Percentiles rank a stretch among this genome's conserved stretches.
These are phyloP conservation scores for Harpagoxenus sublaevis DNA, from an alignment of 2,888 invertebrate genomes.

Conservation along the genomic window DNA sequence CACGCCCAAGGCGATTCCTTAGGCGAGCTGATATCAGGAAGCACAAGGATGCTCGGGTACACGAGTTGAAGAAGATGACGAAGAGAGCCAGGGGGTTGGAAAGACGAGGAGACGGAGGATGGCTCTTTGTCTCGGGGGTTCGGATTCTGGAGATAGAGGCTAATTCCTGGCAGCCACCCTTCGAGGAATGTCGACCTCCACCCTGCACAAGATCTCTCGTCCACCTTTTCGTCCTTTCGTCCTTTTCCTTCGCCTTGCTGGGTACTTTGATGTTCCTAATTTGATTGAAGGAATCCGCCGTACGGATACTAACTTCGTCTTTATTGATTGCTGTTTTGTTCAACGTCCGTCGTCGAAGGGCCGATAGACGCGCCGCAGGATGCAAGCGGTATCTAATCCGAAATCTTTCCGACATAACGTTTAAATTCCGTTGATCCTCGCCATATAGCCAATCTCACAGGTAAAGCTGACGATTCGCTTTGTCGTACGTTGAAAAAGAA, in stretches of 20 bases:
- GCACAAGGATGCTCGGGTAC: slow-evolving; percentile 48
- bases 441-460: not conserved
- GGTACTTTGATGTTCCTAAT: slow-evolving; percentile 86
- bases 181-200: slow-evolving; percentile 74
- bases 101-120: slow-evolving; percentile 42
- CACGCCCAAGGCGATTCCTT: slow-evolving; percentile 75
- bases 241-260: slow-evolving; percentile 79
- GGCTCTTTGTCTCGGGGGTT: slow-evolving; percentile 84
- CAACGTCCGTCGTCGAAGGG: slow-evolving; percentile 61
- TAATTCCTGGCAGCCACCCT: slow-evolving; percentile 85
- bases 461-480: slow-evolving; percentile 1
- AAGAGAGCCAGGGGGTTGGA: slow-evolving; percentile 58
- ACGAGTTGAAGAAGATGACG: slow-evolving; percentile 69
- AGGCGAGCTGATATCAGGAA: slow-evolving; percentile 69
- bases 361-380: slow-evolving; percentile 29
- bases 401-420: slow-evolving; percentile 41
- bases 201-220: slow-evolving; percentile 61
- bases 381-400: slow-evolving; percentile 57
- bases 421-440: slow-evolving; percentile 27
- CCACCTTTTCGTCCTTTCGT: slow-evolving; percentile 73
- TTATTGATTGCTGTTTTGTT: slow-evolving; percentile 85
- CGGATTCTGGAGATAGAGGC: slow-evolving; percentile 84
- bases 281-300: slow-evolving; percentile 86
- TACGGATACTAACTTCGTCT: slow-evolving; percentile 83
- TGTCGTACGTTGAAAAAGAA: not conserved